phyloP scores from a whole-genome alignment of 2,888 invertebrate species.

The Watsonalla binaria region DNA sequence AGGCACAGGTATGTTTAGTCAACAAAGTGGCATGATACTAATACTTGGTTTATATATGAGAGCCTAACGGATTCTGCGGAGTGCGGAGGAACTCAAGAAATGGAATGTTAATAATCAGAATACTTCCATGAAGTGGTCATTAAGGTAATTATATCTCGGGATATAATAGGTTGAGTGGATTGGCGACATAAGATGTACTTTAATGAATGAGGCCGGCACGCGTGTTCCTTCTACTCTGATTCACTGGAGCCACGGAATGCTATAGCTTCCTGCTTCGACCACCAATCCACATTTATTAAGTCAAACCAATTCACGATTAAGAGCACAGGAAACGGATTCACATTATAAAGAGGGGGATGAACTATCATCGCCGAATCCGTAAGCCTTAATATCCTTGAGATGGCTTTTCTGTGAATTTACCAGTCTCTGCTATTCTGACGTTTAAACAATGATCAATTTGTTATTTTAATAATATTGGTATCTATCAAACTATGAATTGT shows the following conservation, averaged over 20 bases:
- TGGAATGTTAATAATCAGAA: constrained; percentile 10
- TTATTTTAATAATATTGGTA: no score
- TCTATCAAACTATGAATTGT: no score
- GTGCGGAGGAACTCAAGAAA: not conserved
- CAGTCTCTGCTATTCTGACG: no score
- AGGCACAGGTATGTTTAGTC: no score
- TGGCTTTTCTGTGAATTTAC: no score
- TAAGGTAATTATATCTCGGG: constrained; percentile 22
- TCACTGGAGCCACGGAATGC: constrained; percentile 52
- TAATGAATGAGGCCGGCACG: constrained; percentile 1
- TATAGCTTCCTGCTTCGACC: constrained; percentile 54
- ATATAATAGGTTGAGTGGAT: constrained; percentile 1
- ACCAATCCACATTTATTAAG: constrained; percentile 30
- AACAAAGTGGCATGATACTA: not conserved
- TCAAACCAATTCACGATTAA: constrained; percentile 8
- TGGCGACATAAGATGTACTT: constrained; percentile 1
- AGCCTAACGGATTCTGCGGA: not conserved
- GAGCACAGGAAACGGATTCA: not conserved
- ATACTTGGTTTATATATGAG: not conserved
- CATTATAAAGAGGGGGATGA: no score
- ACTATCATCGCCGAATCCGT: no score
- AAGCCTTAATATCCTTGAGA: no score
- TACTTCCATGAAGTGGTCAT: constrained; percentile 24
- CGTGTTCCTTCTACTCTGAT: constrained; percentile 22
- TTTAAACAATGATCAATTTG: no score